Base-by-base conservation (phyloP, 2,113 vertebrate species). In the Rissa tridactyla region DNA sequence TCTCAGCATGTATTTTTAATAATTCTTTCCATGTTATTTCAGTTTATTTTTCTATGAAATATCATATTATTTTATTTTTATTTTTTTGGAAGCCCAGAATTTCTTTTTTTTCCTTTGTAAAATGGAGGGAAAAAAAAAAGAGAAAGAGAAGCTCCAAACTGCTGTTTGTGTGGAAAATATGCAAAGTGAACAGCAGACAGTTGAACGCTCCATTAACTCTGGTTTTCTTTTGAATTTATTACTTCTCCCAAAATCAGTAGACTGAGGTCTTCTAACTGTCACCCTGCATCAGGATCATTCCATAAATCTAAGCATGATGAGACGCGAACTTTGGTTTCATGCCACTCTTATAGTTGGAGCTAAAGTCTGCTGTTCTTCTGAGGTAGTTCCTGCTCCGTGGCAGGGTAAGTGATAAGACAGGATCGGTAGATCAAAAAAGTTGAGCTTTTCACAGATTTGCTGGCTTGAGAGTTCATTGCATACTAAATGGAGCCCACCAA, bases 251-350 rank as follows among this genome's bases (percentile, higher is more conserved):
- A 89, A 88, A 93, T 94, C 71, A 92, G 82, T 82, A 92, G 30
- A 9, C 38, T 38, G 30, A 38, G 19, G 38, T 84, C 57, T 94
- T 65, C 86, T 91, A 42, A 76, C 13, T 61, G 54, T 72, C 92
- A 58, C 38, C 38, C 77, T 55, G 49, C 16, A 0, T 65, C 51
- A 76, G 40, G 18, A 64, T 81, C 46, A 40, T 62, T 49, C 42
- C 83, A 86, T 93, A 94, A 95, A 94, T 92, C 77, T 94, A 86
- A 95, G 47, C 72, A n/a, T 65, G 78, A 54, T 42, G 38, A 86
- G 70, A 49, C 72, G 44, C 49, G 30, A 58, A 58, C 82, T 51
- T 38, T 93, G 52, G 52, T 46, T 96, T 95, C 75, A 79, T 69
- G 42, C 44, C 76, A n/a, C 90, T 89, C 1, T 25, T 90, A 34